Conservation (phyloP, 2,888 invertebrate species). For the Melieria picta region DNA sequence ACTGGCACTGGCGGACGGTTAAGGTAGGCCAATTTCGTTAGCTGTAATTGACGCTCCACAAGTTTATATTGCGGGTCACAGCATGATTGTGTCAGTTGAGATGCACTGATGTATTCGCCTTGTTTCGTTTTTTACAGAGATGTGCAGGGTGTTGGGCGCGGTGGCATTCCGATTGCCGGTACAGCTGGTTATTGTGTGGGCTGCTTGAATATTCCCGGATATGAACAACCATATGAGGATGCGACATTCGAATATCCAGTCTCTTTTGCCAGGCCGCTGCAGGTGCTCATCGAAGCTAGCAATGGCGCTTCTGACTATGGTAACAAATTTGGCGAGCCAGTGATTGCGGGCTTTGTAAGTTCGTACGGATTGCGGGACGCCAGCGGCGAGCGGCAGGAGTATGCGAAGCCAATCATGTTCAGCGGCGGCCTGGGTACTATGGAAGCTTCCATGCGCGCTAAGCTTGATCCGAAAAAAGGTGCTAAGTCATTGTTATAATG, state of each 20-base stretch:
- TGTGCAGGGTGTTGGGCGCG: constrained; percentile 93
- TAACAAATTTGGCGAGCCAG: constrained; percentile 98
- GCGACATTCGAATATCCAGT: constrained; percentile 77
- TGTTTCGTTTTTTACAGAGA: constrained; percentile 70
- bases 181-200: constrained; percentile 98
- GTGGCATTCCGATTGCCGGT: constrained; percentile 93
- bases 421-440: constrained; percentile 95
- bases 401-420: constrained; percentile 99
- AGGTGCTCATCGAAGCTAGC: constrained; percentile 93
- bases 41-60: not conserved
- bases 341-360: constrained; percentile 89
- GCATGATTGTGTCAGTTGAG: too few relatives aligned
- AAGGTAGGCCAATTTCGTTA: constrained; percentile 46
- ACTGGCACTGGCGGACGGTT: constrained; percentile 97
- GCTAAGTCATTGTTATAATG: not conserved
- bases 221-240: constrained; percentile 89
- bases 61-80: too few relatives aligned
- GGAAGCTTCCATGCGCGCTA: constrained; percentile 83
- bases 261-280: constrained; percentile 89
- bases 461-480: constrained; percentile 80
- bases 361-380: constrained; percentile 84
- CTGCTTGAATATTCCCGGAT: constrained; percentile 88
- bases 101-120: too few relatives aligned
- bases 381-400: constrained; percentile 81
- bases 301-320: constrained; percentile 99